Evolutionary conservation across 2,888 invertebrate species (phyloP).

Genomic region (Diploptera punctata): DNA sequence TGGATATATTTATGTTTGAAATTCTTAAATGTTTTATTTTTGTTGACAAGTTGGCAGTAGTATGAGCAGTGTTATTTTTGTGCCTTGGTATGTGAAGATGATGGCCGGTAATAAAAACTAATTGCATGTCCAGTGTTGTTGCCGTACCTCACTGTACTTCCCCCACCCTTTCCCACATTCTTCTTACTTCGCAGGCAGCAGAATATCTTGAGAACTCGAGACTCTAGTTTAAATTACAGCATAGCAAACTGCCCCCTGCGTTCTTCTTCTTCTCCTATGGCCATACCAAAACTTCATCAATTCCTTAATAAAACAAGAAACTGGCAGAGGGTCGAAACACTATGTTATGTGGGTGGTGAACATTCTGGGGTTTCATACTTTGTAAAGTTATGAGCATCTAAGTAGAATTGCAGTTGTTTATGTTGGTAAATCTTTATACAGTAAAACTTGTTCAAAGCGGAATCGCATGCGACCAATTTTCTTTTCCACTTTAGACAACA

Average conservation of each 20-base stretch:
- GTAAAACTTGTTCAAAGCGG: too few relatives aligned
- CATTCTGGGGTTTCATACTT: background rate
- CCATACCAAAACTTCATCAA: constrained; percentile 30
- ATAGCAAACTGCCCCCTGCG: constrained; percentile 24
- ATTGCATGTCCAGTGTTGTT: too few relatives aligned
- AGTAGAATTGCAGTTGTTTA: background rate
- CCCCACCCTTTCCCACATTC: background rate
- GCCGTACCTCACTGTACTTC: background rate
- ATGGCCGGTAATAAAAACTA: too few relatives aligned
- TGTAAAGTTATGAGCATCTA: background rate
- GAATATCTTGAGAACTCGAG: constrained; percentile 14
- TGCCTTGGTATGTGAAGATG: too few relatives aligned
- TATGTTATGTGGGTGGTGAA: background rate
- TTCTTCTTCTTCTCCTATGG: constrained; percentile 2
- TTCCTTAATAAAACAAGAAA: constrained; percentile 30
- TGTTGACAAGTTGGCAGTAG: too few relatives aligned
- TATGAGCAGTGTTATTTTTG: too few relatives aligned
- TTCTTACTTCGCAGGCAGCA: background rate
- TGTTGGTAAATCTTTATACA: too few relatives aligned
- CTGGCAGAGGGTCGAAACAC: background rate
- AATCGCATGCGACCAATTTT: too few relatives aligned
- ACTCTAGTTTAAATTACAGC: constrained; percentile 20
- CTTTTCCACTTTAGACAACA: too few relatives aligned
- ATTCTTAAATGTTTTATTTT: too few relatives aligned
- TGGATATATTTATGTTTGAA: too few relatives aligned